phyloP scores from a whole-genome alignment of 2,888 invertebrate genomes.

The Diarsia dahlii region DNA sequence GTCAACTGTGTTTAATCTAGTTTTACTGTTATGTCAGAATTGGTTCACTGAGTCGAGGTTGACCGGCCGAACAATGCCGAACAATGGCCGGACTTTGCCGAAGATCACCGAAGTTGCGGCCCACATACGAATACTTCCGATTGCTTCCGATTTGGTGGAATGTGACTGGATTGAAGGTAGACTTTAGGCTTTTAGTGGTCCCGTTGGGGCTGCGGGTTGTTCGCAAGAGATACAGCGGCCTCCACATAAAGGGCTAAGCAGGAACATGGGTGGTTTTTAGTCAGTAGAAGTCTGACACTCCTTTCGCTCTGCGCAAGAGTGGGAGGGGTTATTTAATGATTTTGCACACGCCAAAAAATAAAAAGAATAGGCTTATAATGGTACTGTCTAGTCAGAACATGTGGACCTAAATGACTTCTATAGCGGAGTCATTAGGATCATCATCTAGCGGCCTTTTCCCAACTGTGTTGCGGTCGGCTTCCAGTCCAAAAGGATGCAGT shows the following conservation, averaged over 20 bases:
- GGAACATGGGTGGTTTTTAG: too few species aligned
- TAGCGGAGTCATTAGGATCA: too few species aligned
- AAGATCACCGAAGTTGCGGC: conserved; percentile 27
- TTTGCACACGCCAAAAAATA: too few species aligned
- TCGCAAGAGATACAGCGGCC: too few species aligned
- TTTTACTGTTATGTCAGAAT: conserved; percentile 52
- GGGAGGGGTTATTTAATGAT: too few species aligned
- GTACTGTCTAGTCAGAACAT: background rate
- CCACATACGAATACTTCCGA: conserved; percentile 38
- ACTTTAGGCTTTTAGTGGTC: background rate
- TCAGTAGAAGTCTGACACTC: too few species aligned
- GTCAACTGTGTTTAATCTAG: conserved; percentile 49
- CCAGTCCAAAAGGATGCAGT: too few species aligned
- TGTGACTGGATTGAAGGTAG: conserved; percentile 37
- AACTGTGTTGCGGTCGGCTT: too few species aligned
- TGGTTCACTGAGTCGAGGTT: conserved; percentile 62
- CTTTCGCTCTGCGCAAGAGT: too few species aligned
- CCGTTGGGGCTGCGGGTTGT: too few species aligned
- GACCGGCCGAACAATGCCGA: conserved; percentile 47
- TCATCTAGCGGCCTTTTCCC: too few species aligned
- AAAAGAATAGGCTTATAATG: background rate
- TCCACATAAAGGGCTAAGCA: too few species aligned
- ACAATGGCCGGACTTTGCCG: conserved; percentile 38
- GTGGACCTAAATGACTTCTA: background rate
- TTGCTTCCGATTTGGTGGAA: conserved; percentile 44